These are phyloP conservation scores for Brachyhypopomus gauderio DNA, from an alignment of 2,113 vertebrate genomes.

Conservation along the genomic window DNA sequence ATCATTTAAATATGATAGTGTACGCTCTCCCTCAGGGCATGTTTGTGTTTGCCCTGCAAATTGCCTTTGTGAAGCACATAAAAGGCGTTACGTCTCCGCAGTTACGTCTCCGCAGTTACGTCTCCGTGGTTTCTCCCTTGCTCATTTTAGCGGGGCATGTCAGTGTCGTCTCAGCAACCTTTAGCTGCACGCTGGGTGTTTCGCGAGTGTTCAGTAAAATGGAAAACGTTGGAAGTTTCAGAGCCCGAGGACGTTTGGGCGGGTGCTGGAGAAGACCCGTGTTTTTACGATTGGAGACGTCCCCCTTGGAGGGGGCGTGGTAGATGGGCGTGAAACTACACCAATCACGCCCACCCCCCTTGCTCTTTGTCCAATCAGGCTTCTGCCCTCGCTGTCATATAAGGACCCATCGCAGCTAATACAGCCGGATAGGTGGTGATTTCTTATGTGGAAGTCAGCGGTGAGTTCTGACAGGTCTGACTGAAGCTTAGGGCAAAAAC, in stretches of 20 bases:
- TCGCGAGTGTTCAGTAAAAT: constrained; percentile 16
- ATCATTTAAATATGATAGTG: constrained; percentile 11
- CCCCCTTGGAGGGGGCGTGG: background rate
- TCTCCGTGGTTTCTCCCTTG: constrained; percentile 4
- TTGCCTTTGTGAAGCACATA: constrained; percentile 51
- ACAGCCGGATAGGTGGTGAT: constrained; percentile 57
- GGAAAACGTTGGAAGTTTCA: background rate
- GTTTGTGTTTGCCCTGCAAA: constrained; percentile 50
- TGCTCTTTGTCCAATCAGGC: constrained; percentile 6
- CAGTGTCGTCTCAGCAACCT: constrained; percentile 35
- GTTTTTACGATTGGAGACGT: background rate
- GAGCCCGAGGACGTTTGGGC: background rate
- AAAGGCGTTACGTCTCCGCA: background rate
- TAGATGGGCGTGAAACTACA: background rate
- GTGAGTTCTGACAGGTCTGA: constrained; percentile 30
- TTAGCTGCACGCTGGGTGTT: background rate
- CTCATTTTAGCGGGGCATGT: constrained; percentile 24
- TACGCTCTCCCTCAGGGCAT: background rate
- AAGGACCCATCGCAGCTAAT: constrained; percentile 54
- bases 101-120: background rate
- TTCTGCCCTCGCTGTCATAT: constrained; percentile 4
- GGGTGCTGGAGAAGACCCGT: constrained; percentile 3
- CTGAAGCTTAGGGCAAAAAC: constrained; percentile 4
- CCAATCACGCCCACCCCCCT: background rate
- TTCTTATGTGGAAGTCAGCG: constrained; percentile 48